These are phyloP conservation scores for Oscheius sp. DNA, from an alignment of 2,888 invertebrate species.

Conservation along the genomic window DNA sequence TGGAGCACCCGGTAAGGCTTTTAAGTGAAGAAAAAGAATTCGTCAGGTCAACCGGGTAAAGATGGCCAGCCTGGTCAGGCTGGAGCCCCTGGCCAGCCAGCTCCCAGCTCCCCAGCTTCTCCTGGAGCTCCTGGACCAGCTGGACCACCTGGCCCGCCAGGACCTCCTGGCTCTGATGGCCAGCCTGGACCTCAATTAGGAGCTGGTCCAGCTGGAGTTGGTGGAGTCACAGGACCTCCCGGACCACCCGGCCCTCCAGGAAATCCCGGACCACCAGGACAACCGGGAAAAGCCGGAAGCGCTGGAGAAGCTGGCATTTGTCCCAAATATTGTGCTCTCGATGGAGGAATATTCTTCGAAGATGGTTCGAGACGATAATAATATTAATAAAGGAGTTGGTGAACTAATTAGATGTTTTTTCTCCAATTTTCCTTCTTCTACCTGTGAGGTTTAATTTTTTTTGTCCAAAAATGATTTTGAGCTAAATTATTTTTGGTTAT, in stretches of 20 bases:
- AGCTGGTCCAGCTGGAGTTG: conserved; percentile 39
- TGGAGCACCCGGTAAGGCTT: too few species aligned
- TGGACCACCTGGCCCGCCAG: conserved; percentile 44
- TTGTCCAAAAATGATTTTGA: too few species aligned
- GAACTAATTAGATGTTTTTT: too few species aligned
- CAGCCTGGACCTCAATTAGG: conserved; percentile 24
- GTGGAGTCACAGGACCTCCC: conserved; percentile 32
- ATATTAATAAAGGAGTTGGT: not conserved
- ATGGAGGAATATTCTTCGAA: conserved; percentile 56
- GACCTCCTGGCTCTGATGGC: conserved; percentile 46
- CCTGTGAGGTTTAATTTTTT: too few species aligned
- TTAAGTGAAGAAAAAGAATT: too few species aligned
- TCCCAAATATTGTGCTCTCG: conserved; percentile 50
- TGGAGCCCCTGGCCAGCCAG: conserved; percentile 29
- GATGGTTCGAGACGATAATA: conserved; percentile 40
- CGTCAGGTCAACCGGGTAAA: conserved; percentile 54
- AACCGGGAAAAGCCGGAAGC: conserved; percentile 48
- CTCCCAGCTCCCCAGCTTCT: conserved; percentile 22
- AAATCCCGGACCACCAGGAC: conserved; percentile 49
- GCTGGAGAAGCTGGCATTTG: conserved; percentile 55
- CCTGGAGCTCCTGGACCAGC: conserved; percentile 41
- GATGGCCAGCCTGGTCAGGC: conserved; percentile 34
- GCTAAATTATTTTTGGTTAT: too few species aligned
- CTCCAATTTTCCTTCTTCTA: too few species aligned
- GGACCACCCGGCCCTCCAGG: conserved; percentile 46